These are phyloP conservation scores for Eurypyga helias DNA, from an alignment of 2,113 vertebrate genomes.

Conservation along the genomic window DNA sequence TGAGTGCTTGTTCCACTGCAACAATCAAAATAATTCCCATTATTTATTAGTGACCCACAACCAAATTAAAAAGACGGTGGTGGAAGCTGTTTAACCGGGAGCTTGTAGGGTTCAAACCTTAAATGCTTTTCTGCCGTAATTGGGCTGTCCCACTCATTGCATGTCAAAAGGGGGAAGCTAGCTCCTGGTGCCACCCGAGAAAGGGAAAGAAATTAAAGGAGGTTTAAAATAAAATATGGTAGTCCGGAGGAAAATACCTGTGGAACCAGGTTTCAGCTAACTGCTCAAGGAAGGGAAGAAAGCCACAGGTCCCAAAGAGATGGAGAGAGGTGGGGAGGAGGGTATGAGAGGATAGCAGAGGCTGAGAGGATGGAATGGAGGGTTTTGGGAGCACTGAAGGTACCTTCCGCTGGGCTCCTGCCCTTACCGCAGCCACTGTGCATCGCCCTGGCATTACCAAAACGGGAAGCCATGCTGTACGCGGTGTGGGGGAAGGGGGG, in stretches of 20 bases:
- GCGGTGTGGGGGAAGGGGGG: too few species aligned
- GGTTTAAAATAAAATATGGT: background rate
- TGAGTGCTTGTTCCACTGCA: background rate
- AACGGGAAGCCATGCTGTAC: background rate
- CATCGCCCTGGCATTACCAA: background rate
- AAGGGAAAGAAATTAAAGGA: background rate
- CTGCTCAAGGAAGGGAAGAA: constrained; percentile 8
- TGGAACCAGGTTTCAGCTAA: constrained; percentile 24
- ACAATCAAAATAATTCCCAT: background rate
- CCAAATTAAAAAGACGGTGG: background rate
- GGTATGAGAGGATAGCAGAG: background rate
- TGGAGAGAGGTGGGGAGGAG: background rate
- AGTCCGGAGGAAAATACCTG: background rate
- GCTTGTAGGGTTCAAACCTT: background rate
- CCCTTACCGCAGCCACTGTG: fast-evolving
- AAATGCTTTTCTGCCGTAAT: background rate
- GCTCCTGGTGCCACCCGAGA: background rate
- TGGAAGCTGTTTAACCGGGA: background rate
- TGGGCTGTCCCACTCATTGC: background rate
- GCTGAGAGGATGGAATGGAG: background rate
- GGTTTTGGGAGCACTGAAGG: background rate
- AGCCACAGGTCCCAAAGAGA: constrained; percentile 8
- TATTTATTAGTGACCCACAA: background rate
- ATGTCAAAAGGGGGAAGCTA: background rate
- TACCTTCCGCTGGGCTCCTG: background rate